Base-by-base conservation (phyloP, 2,888 invertebrate genomes). In the Biston stratarius region DNA sequence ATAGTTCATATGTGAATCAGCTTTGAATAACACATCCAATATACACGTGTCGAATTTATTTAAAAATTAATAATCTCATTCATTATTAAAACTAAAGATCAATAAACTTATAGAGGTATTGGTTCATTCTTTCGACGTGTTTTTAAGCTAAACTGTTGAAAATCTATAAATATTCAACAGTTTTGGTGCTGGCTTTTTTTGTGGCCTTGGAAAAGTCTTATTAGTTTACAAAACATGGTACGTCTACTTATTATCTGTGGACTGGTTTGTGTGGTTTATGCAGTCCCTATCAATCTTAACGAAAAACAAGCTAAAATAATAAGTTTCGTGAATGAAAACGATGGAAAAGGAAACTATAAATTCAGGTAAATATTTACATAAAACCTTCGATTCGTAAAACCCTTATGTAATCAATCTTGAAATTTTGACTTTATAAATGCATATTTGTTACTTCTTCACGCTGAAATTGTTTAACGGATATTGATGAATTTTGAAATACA, bases 321-420 rank as follows among this genome's bases (percentile, higher is more conserved):
- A 8, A 67, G 55, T 0, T 70, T 44, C 57, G 71, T 73, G 33
- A 73, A 70, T 44, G 62, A 44, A 0, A 64, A 69, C 10, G 71
- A 75, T 59, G 78, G 73, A 44, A 71, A 67, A 14, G 81, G 83
- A 47, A 76, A 79, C 44, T 83, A 84, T 52, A 66, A 69, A 6
- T 84, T 80, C 70, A 77, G 76, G 82, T 84, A 74, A 65, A 66
- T 65, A 45, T 38, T 11, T 15, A 40, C 11, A 24, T 2, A 24
- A 24, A 24, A 24, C 3, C 24, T 24, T 24, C 24, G 24, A 24
- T 24, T 24, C 24, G 3, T 24, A 24, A 24, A 24, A 24, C 24
- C 1, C 24, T 24, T 33, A 14, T 38, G 36, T 40, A 14, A 51
- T 12, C 12, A 12, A 34, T 24, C 1, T 0, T 12, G 34, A 51